phyloP scores from a whole-genome alignment of 2,113 vertebrate species.

The Carollia perspicillata region DNA sequence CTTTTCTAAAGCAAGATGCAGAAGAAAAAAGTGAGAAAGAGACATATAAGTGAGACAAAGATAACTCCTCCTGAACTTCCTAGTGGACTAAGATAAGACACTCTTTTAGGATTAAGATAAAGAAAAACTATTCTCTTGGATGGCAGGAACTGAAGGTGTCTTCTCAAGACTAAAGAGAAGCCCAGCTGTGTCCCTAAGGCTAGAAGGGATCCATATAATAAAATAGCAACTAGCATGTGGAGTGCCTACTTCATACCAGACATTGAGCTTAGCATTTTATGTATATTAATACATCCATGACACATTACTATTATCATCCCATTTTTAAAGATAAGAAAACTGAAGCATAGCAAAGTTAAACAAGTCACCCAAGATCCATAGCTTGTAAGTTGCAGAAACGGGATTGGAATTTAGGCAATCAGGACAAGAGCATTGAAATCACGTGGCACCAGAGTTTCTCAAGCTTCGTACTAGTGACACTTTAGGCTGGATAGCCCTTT shows the following conservation, averaged over 20 bases:
- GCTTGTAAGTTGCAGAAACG: not conserved
- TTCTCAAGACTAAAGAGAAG: not conserved
- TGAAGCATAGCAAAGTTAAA: not conserved
- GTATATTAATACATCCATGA: not conserved
- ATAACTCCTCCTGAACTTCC: not conserved
- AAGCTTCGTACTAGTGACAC: not conserved
- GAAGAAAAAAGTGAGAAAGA: not conserved
- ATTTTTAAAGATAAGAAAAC: slow-evolving; percentile 14
- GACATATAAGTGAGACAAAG: not conserved
- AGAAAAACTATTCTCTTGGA: not conserved
- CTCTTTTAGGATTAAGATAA: not conserved
- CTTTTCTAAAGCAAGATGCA: not conserved
- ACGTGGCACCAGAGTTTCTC: not conserved
- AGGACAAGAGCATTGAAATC: not conserved
- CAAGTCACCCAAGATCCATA: not conserved
- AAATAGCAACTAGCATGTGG: not conserved
- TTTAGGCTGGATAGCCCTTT: not conserved
- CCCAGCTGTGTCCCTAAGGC: not conserved
- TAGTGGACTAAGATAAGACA: not conserved
- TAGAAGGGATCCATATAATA: not conserved
- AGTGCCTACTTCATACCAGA: not conserved
- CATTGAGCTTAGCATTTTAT: not conserved
- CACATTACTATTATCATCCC: not conserved
- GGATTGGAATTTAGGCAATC: not conserved
- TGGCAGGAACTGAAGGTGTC: not conserved